phyloP scores from a whole-genome alignment of 1,140 invertebrate genomes.

The Zaprionus camerounensis region DNA sequence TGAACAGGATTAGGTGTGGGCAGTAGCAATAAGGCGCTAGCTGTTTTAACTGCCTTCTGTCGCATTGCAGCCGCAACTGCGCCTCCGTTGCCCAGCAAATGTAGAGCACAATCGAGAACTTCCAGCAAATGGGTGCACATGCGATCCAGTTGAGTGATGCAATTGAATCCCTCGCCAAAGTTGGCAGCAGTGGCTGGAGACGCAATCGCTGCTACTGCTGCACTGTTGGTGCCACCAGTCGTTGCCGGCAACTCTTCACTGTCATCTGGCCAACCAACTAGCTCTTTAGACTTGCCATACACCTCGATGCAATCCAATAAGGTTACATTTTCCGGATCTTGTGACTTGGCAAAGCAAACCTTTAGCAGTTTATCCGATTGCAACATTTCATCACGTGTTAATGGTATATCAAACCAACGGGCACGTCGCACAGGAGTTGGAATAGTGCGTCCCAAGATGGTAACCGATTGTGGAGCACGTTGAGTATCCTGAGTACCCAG shows the following conservation, averaged over 20 bases:
- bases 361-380: constrained; percentile 96
- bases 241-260: constrained; percentile 90
- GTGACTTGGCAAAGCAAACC: constrained; percentile 95
- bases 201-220: constrained; percentile 21
- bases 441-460: constrained; percentile 93
- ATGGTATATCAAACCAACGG: constrained; percentile 97
- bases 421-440: constrained; percentile 90
- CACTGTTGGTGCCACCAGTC: constrained; percentile 4
- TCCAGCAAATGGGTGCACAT: constrained; percentile 90
- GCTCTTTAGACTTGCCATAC: constrained; percentile 97
- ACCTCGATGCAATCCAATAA: constrained; percentile 97
- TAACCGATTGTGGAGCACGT: constrained; percentile 88
- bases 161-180: constrained; percentile 75
- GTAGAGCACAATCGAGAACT: constrained; percentile 89
- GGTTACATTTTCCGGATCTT: constrained; percentile 94
- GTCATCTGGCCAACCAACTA: constrained; percentile 98
- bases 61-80: constrained; percentile 84
- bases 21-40: constrained; percentile 92
- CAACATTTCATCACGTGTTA: constrained; percentile 97
- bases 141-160: constrained; percentile 84
- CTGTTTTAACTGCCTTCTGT: constrained; percentile 89
- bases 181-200: constrained; percentile 41
- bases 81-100: constrained; percentile 77
- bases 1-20: constrained; percentile 93
- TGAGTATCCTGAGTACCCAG: constrained; percentile 94